phyloP scores from a whole-genome alignment of 2,113 vertebrate species.

The Myrmecophaga tridactyla region DNA sequence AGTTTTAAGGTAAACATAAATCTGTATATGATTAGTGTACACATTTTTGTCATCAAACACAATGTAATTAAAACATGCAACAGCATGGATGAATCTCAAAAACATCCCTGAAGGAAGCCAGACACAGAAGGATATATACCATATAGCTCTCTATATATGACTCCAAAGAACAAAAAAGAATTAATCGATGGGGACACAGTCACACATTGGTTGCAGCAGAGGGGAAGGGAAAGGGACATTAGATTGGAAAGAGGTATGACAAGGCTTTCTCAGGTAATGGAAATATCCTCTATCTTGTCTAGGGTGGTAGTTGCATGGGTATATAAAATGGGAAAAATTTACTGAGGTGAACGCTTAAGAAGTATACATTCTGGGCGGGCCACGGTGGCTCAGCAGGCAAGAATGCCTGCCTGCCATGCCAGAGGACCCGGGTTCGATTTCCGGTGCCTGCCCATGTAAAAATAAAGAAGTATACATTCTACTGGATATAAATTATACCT shows the following conservation, averaged over 20 bases:
- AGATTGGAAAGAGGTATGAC: not conserved
- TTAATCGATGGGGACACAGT: not conserved
- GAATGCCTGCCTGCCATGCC: too few relatives aligned
- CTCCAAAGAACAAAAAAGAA: not conserved
- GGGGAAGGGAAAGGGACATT: accelerated
- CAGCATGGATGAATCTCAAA: not conserved
- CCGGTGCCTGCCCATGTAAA: too few relatives aligned
- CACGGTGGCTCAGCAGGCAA: too few relatives aligned
- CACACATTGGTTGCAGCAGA: not conserved
- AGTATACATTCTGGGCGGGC: not conserved
- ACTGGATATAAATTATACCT: not conserved
- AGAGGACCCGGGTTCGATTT: too few relatives aligned
- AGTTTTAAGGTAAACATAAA: not conserved
- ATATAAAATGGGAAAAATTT: not conserved
- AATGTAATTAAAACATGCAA: too few relatives aligned
- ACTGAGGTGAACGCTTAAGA: not conserved
- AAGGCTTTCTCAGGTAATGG: not conserved
- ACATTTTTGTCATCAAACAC: not conserved
- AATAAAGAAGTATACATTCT: not conserved
- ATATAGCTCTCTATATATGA: not conserved
- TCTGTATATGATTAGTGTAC: not conserved
- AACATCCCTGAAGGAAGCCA: not conserved
- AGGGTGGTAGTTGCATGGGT: not conserved
- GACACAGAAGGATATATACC: not conserved
- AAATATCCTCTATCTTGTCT: not conserved